These are phyloP conservation scores for Poecilia latipinna DNA, from an alignment of 2,113 vertebrate genomes.

Conservation along the genomic window DNA sequence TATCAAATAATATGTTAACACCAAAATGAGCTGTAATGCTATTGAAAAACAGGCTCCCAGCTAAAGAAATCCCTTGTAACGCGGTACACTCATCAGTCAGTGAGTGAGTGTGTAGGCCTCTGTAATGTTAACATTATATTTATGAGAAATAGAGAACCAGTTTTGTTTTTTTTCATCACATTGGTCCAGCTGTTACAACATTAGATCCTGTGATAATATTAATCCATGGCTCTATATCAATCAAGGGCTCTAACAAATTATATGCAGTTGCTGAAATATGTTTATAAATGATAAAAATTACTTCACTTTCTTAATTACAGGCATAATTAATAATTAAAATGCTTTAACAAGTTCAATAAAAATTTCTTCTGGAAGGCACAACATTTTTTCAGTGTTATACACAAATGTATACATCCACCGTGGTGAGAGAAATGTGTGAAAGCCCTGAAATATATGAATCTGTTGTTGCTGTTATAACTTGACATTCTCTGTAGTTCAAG, in stretches of 20 bases:
- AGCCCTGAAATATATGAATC: too few relatives aligned
- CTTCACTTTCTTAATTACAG: background rate
- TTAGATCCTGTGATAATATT: conserved; percentile 39
- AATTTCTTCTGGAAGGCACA: background rate
- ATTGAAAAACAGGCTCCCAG: conserved; percentile 17
- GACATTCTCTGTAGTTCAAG: background rate
- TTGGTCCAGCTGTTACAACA: conserved; percentile 45
- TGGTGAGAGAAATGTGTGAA: background rate
- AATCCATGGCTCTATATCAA: conserved; percentile 18
- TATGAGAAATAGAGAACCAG: conserved; percentile 42
- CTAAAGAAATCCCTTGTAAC: conserved; percentile 33
- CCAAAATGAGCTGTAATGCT: conserved; percentile 21
- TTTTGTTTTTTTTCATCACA: conserved; percentile 37
- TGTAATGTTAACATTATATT: conserved; percentile 49
- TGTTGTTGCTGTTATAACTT: background rate
- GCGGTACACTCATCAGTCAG: conserved; percentile 26
- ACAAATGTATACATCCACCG: background rate
- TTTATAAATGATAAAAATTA: background rate
- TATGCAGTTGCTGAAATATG: background rate
- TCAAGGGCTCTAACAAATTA: conserved; percentile 26
- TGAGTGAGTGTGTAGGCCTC: background rate
- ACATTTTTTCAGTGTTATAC: background rate
- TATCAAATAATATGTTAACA: conserved; percentile 23
- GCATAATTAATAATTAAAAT: background rate
- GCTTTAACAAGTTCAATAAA: background rate